Percentiles rank a stretch among this genome's conserved stretches.
Conservation (phyloP, 2,113 vertebrate species). For the Leptobrachium ailaonicum region DNA sequence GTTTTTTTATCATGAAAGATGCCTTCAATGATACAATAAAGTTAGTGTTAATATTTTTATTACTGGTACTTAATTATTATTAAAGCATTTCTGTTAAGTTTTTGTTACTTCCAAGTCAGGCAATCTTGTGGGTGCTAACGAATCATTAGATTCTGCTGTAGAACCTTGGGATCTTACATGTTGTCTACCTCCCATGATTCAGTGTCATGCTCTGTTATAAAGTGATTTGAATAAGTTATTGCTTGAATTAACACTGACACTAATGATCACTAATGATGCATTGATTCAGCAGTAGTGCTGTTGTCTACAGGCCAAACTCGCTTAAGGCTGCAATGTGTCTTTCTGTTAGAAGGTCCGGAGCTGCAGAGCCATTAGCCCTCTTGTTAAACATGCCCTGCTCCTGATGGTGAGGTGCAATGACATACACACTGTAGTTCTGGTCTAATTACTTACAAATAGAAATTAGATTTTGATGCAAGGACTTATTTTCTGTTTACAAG, state of each 20-base stretch:
- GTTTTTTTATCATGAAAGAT: too few species aligned
- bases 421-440: neutral
- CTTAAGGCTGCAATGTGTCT: neutral
- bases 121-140: too few species aligned
- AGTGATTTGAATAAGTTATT: neutral
- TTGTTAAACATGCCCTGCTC: neutral
- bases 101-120: too few species aligned
- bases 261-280: slow-evolving; percentile 3
- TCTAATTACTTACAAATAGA: too few species aligned
- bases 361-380: neutral
- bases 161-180: too few species aligned
- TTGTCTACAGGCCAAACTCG: neutral
- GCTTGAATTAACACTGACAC: slow-evolving; percentile 3
- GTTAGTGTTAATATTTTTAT: too few species aligned
- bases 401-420: neutral
- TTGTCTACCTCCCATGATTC: neutral
- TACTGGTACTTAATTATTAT: too few species aligned
- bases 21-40: too few species aligned
- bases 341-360: neutral
- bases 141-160: too few species aligned
- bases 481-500: too few species aligned
- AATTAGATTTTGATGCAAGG: too few species aligned
- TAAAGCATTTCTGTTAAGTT: too few species aligned
- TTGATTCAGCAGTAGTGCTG: neutral
- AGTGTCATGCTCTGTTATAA: neutral